Evolutionary conservation across 2,797 vertebrate genomes (phyloP), one percentile per base, ranked within the genome.

Genomic region (Bradypus variegatus): DNA sequence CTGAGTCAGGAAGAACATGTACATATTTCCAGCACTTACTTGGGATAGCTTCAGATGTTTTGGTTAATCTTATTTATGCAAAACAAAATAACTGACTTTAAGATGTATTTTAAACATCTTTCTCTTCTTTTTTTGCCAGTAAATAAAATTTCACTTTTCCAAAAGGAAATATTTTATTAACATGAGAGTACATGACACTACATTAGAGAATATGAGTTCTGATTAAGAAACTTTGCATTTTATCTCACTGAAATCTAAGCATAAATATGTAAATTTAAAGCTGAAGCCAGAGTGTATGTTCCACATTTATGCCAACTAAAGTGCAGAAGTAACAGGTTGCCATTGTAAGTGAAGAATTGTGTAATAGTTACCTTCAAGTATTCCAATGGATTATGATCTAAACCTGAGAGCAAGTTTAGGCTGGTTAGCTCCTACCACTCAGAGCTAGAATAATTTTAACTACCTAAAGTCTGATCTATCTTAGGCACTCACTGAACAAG

Each of bases 351-450:
- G 45, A 93, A 85, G 84, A 80, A 82, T 65, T 92, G 72, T 79
- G 80, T 38, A 72, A 91, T 2, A 27, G 29, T 33, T 90, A 87
- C 86, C 84, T 79, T 81, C 41, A n/a, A 58, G 85, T 79, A 18
- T 87, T 92, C 65, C 85, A 53, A 14, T 67, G 53, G 65, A 90
- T 75, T 83, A 86, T 50, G 82, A 93, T 75, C 65, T 84, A 90
- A 92, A 91, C 72, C 69, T 77, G 62, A 94, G 1, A 77, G 58
- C 92, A 88, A 91, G 95, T 92, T 90, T 27, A 80, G 88, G 78
- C 94, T 83, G 48, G 82, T 65, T 60, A 60, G 33, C 69, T 55
- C 87, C 60, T 79, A 76, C 53, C 29, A 93, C 83, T 93, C 76
- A 83, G 60, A 87, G 41, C 45, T 48, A 65, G 69, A 89, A 78